Percentiles rank a stretch among this genome's conserved stretches.
Conservation (phyloP, 2,113 vertebrate genomes). For the Garra rufa region DNA sequence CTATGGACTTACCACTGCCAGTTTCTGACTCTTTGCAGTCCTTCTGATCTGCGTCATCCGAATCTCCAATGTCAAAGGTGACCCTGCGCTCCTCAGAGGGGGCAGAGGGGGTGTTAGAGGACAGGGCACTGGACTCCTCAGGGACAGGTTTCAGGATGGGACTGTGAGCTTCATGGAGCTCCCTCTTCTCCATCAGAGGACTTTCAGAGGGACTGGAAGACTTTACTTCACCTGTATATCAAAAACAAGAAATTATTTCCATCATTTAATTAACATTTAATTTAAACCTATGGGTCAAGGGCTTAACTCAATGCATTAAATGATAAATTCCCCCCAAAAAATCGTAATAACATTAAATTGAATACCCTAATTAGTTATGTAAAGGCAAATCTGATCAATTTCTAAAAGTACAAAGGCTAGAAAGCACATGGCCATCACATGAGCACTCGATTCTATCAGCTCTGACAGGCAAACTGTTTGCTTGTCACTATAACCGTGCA, state of each 20-base stretch:
- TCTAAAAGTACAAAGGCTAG: neutral
- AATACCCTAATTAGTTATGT: neutral
- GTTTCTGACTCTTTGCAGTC: slow-evolving; percentile 71
- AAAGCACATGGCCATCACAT: neutral
- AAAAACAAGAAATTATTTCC: neutral
- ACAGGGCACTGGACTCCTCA: slow-evolving; percentile 62
- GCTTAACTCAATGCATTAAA: too few species aligned
- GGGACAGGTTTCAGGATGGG: slow-evolving; percentile 82
- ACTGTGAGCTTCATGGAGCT: slow-evolving; percentile 72
- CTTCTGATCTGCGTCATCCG: slow-evolving; percentile 80
- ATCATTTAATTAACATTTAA: too few species aligned
- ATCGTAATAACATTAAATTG: neutral
- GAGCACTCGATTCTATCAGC: neutral
- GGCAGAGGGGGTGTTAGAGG: slow-evolving; percentile 26
- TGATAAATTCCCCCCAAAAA: too few species aligned
- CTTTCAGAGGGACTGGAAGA: slow-evolving; percentile 89
- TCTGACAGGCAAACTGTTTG: slow-evolving; percentile 7
- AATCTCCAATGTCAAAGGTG: slow-evolving; percentile 88
- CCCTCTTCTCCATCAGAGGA: slow-evolving; percentile 91
- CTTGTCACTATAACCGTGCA: slow-evolving; percentile 30
- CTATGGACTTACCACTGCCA: slow-evolving; percentile 58
- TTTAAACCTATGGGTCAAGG: too few species aligned
- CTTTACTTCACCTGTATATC: slow-evolving; percentile 84
- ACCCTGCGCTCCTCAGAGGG: slow-evolving; percentile 85
- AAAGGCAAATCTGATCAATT: neutral